These are phyloP conservation scores for Cacoxenus indagator DNA, from an alignment of 2,888 invertebrate genomes.

Conservation along the genomic window DNA sequence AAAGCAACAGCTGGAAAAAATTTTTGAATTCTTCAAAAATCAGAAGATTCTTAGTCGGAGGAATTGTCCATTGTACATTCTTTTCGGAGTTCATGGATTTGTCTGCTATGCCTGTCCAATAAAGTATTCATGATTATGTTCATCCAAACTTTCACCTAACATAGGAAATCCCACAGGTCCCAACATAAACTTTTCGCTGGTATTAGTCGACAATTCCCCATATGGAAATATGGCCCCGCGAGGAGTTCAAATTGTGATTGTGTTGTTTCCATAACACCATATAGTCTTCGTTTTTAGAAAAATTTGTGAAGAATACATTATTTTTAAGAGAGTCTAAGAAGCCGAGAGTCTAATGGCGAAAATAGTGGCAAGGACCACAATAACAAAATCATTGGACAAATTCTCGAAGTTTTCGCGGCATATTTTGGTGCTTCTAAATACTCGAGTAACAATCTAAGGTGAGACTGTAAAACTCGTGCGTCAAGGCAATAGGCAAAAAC, in stretches of 20 bases:
- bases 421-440: background rate
- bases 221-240: too few species aligned
- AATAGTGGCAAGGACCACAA: background rate
- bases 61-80: too few species aligned
- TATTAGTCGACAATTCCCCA: too few species aligned
- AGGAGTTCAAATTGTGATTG: too few species aligned
- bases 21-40: background rate
- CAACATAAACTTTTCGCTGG: too few species aligned
- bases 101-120: too few species aligned
- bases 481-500: background rate
- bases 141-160: too few species aligned
- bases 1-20: slow-evolving; percentile 8
- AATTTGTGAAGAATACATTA: slow-evolving; percentile 4
- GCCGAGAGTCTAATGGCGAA: background rate
- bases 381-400: background rate
- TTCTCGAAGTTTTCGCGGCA: background rate
- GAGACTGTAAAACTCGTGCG: slow-evolving; percentile 29
- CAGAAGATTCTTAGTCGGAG: background rate
- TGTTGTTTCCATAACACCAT: too few species aligned
- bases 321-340: background rate
- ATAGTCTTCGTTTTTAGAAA: background rate
- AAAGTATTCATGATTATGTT: too few species aligned
- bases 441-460: slow-evolving; percentile 21
- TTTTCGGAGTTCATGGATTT: too few species aligned
- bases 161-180: too few species aligned